A percentile compares a stretch with the other conserved stretches of the same genome.
Conservation (phyloP, 1,140 invertebrate species). For the Drosophila lacertosa region DNA sequence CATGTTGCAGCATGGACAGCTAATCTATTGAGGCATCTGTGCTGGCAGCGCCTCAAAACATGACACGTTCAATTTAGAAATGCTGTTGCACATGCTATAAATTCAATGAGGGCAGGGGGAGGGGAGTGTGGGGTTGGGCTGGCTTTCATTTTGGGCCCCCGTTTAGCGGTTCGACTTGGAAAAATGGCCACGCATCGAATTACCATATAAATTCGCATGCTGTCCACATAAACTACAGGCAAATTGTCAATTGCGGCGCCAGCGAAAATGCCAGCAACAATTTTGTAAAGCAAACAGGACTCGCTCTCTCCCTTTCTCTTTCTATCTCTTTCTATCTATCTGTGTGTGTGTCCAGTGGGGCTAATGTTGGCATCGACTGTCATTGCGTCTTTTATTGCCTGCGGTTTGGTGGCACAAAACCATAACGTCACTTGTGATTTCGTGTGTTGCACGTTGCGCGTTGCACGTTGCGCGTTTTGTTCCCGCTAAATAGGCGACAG, state of each 20-base stretch:
- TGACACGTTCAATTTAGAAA: constrained; percentile 71
- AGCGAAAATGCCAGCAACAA: constrained; percentile 67
- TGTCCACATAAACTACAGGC: constrained; percentile 76
- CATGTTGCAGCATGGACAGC: constrained; percentile 55
- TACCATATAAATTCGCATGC: constrained; percentile 77
- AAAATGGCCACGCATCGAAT: constrained; percentile 58
- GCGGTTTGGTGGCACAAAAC: constrained; percentile 76
- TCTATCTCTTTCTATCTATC: neutral
- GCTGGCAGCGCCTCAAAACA: constrained; percentile 65
- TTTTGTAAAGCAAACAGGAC: constrained; percentile 75
- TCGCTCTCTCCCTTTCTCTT: neutral
- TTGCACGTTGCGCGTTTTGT: constrained; percentile 43
- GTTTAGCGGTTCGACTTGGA: constrained; percentile 59
- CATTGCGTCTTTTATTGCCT: constrained; percentile 78
- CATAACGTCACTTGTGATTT: constrained; percentile 80
- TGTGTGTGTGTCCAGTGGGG: constrained; percentile 34
- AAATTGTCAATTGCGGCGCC: constrained; percentile 78
- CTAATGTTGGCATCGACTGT: constrained; percentile 63
- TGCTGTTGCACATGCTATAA: constrained; percentile 22
- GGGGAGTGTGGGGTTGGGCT: no score
- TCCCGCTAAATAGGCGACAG: constrained; percentile 61
- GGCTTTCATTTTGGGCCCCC: constrained; percentile 51
- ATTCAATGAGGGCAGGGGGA: no score
- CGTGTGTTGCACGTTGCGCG: constrained; percentile 32
- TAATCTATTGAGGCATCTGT: constrained; percentile 79